Base-by-base conservation (phyloP, 2,113 vertebrate genomes). In the Tylochromis polylepis region DNA sequence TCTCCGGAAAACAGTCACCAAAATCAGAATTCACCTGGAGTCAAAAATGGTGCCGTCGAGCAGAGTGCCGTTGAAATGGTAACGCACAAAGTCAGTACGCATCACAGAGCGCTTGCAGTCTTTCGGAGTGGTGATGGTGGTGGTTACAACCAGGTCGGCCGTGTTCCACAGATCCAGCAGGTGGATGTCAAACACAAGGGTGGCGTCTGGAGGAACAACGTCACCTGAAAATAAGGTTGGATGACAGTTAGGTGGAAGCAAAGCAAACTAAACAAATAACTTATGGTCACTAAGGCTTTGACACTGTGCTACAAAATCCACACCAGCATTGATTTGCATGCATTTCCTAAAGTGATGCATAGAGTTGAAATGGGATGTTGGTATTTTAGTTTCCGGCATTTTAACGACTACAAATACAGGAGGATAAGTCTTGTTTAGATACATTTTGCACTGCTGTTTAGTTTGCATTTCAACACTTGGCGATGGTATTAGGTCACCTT, bases 161-260 rank as follows among this genome's bases (percentile, higher is more conserved):
- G 96, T 97, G 94, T 99, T 99, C 98, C 98, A 99, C 89, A 99
- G 92, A 46, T 99, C 99, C 94, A 99, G 58, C 92, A 99, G 92
- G 34, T 97, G 85, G 8, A 99, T 93, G 1, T 99, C 97, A 1
- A 99, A 99, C 77, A 98, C 97, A 85, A 99, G 93, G 0, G 98
- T 99, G 87, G 98, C 57, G 1, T 99, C 98, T 0, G 99, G 97
- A 82, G 99, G 99, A 75, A 99, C 96, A 59, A 97, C 95, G 2
- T 97, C 97, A 36, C 97, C 99, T 99, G 92, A 6, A 46, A 46
- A 79, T 15, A 38, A 2, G 8, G 79, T 85, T 10, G 15, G 38
- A 75, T 41, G 20, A 12, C 53, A 12, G 41, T 65, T 20, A 84
- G 27, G 59, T 8, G 5, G 18, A 36, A 72, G 5, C 15, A 24